Base-by-base conservation (phyloP, 2,888 invertebrate species). In the Hololepta plana region DNA sequence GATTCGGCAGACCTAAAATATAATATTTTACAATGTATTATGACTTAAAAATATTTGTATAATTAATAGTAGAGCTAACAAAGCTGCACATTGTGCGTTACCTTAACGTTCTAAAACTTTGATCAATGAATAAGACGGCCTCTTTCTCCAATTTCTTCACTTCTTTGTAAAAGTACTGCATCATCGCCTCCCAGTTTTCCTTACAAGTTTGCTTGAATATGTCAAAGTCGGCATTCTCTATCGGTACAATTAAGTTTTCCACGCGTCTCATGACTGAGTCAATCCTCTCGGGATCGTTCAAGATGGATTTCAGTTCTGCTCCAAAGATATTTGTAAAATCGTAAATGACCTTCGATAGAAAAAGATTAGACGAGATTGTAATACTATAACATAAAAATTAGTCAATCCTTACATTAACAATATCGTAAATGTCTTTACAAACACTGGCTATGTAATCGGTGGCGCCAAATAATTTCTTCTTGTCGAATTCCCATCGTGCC, bases 261-360 rank as follows among this genome's bases (percentile, higher is more conserved):
- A 90, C 79, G 31, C 80, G 69, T 35, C 79, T 73, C 10, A 84
- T 64, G 3, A 90, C 75, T 34, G 74, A 72, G 43, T 90, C 87
- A 24, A 91, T 81, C 42, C 80, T 73, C 6, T 79, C 72, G 0
- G 87, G 84, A 47, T 90, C 85, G 33, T 72, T 75, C 16, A 88
- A 79, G 15, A 90, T 79, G 0, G 84, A 74, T 44, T 85, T 84
- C 3, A 91, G 53, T 41, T 88, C 82, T 2, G 72, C 63, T 0
- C 88, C 87, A 47, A 91, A 88, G 32, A 91, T 77, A 38, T 85
- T 84, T 49, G 82, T 75, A 45, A 88, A 90, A 44, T 88, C 82
- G 42, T 81, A 71, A 3, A 87, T 61, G 0, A 82, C 72, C 74
- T 75, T 45, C 20, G 31, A 9, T 19, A 3, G 11, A 27, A 12